Evolutionary conservation across 1,140 invertebrate genomes (phyloP), one percentile per base, ranked within the genome.

Genomic region (Mizuhopecten yessoensis): DNA sequence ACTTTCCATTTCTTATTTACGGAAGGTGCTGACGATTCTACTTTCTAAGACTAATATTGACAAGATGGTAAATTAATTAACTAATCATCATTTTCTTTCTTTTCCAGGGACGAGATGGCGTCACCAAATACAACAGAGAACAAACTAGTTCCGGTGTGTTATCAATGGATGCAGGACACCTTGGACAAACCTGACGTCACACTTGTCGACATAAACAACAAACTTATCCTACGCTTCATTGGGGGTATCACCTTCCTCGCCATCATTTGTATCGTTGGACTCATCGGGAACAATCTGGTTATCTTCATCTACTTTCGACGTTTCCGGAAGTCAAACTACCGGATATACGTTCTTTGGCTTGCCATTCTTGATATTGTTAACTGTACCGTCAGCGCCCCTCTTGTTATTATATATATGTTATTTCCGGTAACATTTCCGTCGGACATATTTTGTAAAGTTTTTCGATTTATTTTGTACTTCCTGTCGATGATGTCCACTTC

Each of bases 281-380:
- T 94, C 15, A 49, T 93, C 57, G 94, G 94, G 15, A 94, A 94
- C 87, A 88, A 75, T 11, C 88, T 93, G n/a, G 93, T 94, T 3
- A 92, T 93, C 36, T 94, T 91, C 88, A 87, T 94, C 0, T 93
- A 92, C 57, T 86, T 86, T 33, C 42, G 89, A 20, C 92, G 90
- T 20, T 93, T 93, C 34, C 87, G 91, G 75, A 92, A 91, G 45
- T 88, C 89, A 33, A 92, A 92, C 33, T 92, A 92, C 86, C 49
- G 91, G 39, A 94, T 90, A 87, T 94, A 93, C 57, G 90, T 94
- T 17, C 87, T 94, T 17, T 89, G 92, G 42, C 39, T 94, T 11
- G 94, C 94, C 0, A 75, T 90, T 5, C 33, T 94, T 39, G 94
- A 94, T 57, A 49, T 94, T 9, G 39, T 92, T 33, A 93, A 92